phyloP scores from a whole-genome alignment of 2,797 vertebrate genomes.

The Notamacropus eugenii region DNA sequence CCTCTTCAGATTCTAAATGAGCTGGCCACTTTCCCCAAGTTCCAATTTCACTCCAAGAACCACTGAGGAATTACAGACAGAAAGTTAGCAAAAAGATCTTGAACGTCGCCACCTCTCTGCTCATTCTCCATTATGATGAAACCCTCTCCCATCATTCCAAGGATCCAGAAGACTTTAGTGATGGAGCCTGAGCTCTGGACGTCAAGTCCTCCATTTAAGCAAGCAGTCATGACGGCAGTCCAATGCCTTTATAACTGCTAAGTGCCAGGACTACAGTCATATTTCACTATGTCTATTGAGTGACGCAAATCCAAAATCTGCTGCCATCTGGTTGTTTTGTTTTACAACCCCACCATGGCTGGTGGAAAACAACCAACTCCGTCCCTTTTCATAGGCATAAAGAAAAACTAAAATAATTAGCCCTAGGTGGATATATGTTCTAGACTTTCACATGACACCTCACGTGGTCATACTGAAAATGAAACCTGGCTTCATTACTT shows the following conservation, averaged over 20 bases:
- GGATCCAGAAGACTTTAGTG: not conserved
- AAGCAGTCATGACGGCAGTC: constrained; percentile 15
- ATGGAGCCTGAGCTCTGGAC: not conserved
- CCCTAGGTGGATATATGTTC: constrained; percentile 60
- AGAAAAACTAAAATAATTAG: constrained; percentile 74
- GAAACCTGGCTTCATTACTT: constrained; percentile 59
- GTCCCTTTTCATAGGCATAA: constrained; percentile 71
- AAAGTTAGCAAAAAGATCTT: constrained; percentile 1
- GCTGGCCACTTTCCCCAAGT: not conserved
- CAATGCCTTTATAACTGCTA: constrained; percentile 33
- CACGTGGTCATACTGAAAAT: constrained; percentile 38
- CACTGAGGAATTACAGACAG: not conserved
- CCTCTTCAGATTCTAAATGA: not conserved
- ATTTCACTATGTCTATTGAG: constrained; percentile 57
- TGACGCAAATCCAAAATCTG: constrained; percentile 76
- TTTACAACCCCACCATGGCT: constrained; percentile 54
- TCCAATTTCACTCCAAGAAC: not conserved
- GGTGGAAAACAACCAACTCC: constrained; percentile 73
- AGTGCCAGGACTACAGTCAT: constrained; percentile 47
- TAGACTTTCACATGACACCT: constrained; percentile 36
- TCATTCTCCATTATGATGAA: constrained; percentile 39
- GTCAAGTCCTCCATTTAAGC: constrained; percentile 51
- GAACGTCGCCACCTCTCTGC: not conserved
- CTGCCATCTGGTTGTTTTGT: constrained; percentile 78
- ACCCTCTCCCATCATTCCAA: constrained; percentile 47